Conservation (phyloP, 2,113 vertebrate genomes). For the Dasyprocta punctata region DNA sequence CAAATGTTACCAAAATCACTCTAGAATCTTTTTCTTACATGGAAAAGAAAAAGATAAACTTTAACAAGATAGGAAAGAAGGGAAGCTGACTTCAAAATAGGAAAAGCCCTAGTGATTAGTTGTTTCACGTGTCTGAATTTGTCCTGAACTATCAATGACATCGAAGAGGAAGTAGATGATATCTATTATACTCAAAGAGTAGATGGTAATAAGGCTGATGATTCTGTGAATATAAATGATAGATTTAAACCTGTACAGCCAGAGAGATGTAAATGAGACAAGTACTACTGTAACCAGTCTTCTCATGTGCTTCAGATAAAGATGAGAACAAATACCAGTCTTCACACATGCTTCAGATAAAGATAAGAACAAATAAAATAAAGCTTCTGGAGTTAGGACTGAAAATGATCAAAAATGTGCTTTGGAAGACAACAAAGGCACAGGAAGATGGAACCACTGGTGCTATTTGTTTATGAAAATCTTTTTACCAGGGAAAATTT, state of each 20-base stretch:
- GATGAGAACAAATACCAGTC: constrained; percentile 91
- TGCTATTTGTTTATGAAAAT: constrained; percentile 81
- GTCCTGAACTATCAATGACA: constrained; percentile 94
- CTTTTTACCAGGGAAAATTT: constrained; percentile 95
- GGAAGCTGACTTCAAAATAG: neutral
- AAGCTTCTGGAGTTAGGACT: constrained; percentile 91
- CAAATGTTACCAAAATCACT: neutral
- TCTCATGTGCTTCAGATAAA: constrained; percentile 81
- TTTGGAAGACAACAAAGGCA: constrained; percentile 90
- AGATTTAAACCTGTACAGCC: constrained; percentile 92
- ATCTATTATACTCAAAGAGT: constrained; percentile 86
- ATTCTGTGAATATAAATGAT: constrained; percentile 86
- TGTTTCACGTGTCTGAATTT: constrained; percentile 97
- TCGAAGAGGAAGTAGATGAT: constrained; percentile 95
- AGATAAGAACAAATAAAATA: constrained; percentile 91
- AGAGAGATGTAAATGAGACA: constrained; percentile 93
- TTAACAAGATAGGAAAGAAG: neutral
- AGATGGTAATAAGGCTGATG: constrained; percentile 84
- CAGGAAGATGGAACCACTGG: constrained; percentile 86
- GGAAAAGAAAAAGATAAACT: neutral
- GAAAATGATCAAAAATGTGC: constrained; percentile 91
- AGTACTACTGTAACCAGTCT: constrained; percentile 93
- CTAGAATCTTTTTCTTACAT: neutral
- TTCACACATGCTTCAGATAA: constrained; percentile 82
- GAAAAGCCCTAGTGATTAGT: constrained; percentile 88